Evolutionary conservation across 2,797 vertebrate genomes (phyloP), one percentile per base, ranked within the genome.

Genomic region (Lutjanus campechanus): DNA sequence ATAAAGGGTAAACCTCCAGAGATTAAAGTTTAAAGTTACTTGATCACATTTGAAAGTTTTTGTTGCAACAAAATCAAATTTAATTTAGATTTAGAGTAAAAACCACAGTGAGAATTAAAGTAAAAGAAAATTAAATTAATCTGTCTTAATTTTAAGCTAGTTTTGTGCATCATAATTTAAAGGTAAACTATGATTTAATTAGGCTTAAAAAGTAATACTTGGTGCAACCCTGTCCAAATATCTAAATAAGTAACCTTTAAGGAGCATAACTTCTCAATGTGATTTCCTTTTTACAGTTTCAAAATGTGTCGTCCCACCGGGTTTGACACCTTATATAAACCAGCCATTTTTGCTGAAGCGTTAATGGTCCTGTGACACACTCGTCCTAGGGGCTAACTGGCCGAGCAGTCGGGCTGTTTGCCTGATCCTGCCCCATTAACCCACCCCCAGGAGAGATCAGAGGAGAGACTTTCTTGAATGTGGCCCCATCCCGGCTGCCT

Each of bases 391-490:
- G 82, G 75, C 77, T 72, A 71, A 80, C 69, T 68, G 79, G 61
- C 66, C 63, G 76, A 79, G 76, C 76, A 36, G 56, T 67, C 60
- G 7, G 73, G 54, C 76, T 89, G 67, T 77, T 86, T 49, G 83
- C 61, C 85, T 88, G 86, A 82, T 78, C 65, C 72, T 60, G 71
- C 60, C 76, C 85, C 61, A 69, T 92, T 92, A 91, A 87, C 76
- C 63, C 49, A 66, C 85, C 91, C 89, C 88, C 88, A 86, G 73
- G 86, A 92, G 90, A 94, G 91, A 93, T 94, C 92, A 90, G 77
- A 93, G 73, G 84, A 82, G 80, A 47, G 55, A 70, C 20, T 19
- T 41, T 79, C 69, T 85, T 83, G 74, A 83, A 76, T 76, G 76
- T 49, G 77, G 79, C 88, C 86, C 86, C 90, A 77, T 84, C 79